phyloP scores from a whole-genome alignment of 2,888 invertebrate genomes.

The Melinopterus prodromus region DNA sequence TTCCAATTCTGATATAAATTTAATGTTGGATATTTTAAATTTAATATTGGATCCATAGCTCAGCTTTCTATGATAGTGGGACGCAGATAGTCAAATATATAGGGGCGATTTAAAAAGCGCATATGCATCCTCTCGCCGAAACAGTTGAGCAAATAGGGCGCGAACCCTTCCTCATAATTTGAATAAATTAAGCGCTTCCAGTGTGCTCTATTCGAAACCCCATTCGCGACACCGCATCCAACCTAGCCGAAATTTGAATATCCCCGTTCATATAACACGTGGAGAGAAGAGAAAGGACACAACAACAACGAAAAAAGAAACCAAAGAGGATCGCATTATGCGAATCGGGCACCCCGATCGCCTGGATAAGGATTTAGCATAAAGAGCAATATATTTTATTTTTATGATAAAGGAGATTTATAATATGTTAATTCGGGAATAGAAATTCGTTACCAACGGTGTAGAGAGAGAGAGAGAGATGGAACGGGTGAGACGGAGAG shows the following conservation, averaged over 20 bases:
- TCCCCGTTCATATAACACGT: not conserved
- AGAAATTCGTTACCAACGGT: slow-evolving; percentile 54
- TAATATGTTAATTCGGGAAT: slow-evolving; percentile 57
- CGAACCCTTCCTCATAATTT: not conserved
- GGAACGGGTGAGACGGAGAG: not conserved
- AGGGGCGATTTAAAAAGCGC: not conserved
- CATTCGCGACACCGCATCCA: not conserved
- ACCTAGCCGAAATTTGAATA: not conserved
- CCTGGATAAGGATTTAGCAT: slow-evolving; percentile 36
- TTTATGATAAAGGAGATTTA: slow-evolving; percentile 45
- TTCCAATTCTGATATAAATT: too few species aligned
- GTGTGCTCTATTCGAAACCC: not conserved
- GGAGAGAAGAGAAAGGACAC: slow-evolving; percentile 8
- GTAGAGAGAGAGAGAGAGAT: not conserved
- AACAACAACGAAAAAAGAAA: slow-evolving; percentile 6
- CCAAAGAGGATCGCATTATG: slow-evolving; percentile 8
- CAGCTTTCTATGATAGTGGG: too few species aligned
- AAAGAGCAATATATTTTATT: slow-evolving; percentile 44
- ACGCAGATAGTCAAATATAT: not conserved
- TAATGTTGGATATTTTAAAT: too few species aligned
- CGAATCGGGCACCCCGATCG: slow-evolving; percentile 9
- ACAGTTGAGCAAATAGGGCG: slow-evolving; percentile 4
- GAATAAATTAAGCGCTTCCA: not conserved
- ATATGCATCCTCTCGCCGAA: not conserved
- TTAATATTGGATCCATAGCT: too few species aligned